phyloP scores from a whole-genome alignment of 2,888 invertebrate genomes.

The Operophtera brumata region DNA sequence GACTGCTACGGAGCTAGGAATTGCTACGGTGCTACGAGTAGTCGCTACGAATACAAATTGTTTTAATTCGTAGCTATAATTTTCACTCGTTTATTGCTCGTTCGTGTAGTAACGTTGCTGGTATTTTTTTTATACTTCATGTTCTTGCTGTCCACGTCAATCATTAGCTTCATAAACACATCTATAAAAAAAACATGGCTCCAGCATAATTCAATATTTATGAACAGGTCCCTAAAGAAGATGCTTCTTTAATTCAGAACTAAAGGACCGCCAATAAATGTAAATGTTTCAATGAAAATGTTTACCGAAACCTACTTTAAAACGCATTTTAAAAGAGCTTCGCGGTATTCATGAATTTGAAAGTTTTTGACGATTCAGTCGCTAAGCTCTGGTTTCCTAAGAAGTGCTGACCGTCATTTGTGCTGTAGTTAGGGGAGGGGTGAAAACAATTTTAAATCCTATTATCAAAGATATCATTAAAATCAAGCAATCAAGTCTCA shows the following conservation, averaged over 20 bases:
- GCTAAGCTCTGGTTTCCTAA: neutral
- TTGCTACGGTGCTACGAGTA: conserved; percentile 3
- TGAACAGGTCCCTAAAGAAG: too few relatives aligned
- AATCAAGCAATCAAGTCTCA: too few relatives aligned
- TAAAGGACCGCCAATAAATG: too few relatives aligned
- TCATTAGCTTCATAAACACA: neutral
- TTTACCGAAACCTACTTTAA: conserved; percentile 8
- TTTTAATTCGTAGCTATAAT: conserved; percentile 13
- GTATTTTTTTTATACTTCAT: neutral
- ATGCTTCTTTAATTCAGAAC: too few relatives aligned
- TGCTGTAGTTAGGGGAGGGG: too few relatives aligned
- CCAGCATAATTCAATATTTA: too few relatives aligned
- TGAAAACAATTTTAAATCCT: too few relatives aligned
- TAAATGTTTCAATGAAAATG: neutral
- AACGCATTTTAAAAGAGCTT: conserved; percentile 16
- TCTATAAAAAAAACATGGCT: too few relatives aligned
- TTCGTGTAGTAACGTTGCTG: neutral
- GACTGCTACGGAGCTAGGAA: conserved; percentile 1
- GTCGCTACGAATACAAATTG: conserved; percentile 3
- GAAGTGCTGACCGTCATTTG: too few relatives aligned
- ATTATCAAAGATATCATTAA: too few relatives aligned
- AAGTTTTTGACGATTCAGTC: neutral
- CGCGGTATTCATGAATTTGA: neutral
- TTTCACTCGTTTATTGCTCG: conserved; percentile 4
- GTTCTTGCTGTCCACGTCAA: neutral